Conservation (phyloP, 2,888 invertebrate species). For the Cybosia mesomella region DNA sequence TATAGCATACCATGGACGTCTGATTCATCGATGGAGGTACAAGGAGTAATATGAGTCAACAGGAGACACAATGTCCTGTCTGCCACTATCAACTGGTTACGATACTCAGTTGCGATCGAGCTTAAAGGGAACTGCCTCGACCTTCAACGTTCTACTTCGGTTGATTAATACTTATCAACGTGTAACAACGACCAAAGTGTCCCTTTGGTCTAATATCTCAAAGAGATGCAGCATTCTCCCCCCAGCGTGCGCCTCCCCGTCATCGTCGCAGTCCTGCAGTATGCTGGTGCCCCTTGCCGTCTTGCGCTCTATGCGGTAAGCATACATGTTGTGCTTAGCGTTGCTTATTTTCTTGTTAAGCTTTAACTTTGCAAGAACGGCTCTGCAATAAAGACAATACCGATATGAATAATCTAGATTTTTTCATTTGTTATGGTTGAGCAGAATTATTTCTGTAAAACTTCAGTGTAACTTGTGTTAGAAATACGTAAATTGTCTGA, state of each 20-base stretch:
- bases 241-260: constrained; percentile 94
- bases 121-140: no score
- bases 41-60: no score
- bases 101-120: neutral
- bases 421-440: no score
- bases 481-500: no score
- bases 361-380: constrained; percentile 86
- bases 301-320: constrained; percentile 89
- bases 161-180: constrained; percentile 89
- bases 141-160: no score
- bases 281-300: constrained; percentile 69
- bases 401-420: neutral
- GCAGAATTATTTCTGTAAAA: no score
- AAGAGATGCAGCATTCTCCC: constrained; percentile 92
- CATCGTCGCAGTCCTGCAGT: constrained; percentile 92
- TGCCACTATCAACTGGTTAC: no score
- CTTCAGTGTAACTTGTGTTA: no score
- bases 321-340: constrained; percentile 95
- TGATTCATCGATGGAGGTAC: no score
- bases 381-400: constrained; percentile 68
- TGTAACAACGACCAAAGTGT: constrained; percentile 92
- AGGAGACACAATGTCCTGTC: no score
- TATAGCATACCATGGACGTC: no score
- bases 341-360: constrained; percentile 91
- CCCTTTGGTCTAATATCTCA: constrained; percentile 90